These are phyloP conservation scores for Channa maculata DNA, from an alignment of 2,113 vertebrate genomes.

Conservation along the genomic window DNA sequence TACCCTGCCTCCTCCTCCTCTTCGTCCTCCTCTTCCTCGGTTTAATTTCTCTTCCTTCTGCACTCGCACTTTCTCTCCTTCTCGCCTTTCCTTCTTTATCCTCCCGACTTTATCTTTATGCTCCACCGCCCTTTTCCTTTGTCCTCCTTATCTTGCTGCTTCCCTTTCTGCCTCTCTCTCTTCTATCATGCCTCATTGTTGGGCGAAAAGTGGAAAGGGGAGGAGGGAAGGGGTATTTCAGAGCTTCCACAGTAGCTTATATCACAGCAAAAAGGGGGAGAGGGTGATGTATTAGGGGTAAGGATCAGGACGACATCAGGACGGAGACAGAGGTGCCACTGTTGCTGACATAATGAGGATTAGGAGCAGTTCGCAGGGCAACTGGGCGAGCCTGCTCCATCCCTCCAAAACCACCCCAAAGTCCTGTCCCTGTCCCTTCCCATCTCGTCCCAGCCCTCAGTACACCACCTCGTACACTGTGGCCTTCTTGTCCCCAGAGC, in stretches of 20 bases:
- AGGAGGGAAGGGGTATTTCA: conserved; percentile 32
- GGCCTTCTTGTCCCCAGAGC: conserved; percentile 90
- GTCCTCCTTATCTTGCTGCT: conserved; percentile 72
- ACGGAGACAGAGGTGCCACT: conserved; percentile 49
- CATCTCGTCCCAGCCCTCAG: conserved; percentile 72
- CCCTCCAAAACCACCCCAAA: conserved; percentile 13
- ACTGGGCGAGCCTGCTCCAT: conserved; percentile 12
- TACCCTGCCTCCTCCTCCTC: conserved; percentile 66
- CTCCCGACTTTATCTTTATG: conserved; percentile 69
- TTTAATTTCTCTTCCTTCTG: conserved; percentile 49
- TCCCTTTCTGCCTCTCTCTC: conserved; percentile 45
- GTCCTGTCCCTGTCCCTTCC: conserved; percentile 46
- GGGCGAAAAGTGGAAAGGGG: conserved; percentile 44
- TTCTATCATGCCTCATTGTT: conserved; percentile 57
- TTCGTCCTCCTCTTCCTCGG: conserved; percentile 41
- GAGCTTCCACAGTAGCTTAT: conserved; percentile 64
- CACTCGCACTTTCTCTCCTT: conserved; percentile 34
- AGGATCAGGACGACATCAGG: conserved; percentile 47
- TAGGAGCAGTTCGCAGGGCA: conserved; percentile 40
- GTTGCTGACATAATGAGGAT: conserved; percentile 66
- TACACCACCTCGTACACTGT: conserved; percentile 91
- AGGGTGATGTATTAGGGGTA: conserved; percentile 18
- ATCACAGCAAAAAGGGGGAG: conserved; percentile 47
- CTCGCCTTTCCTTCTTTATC: conserved; percentile 42
- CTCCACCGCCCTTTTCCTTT: conserved; percentile 68